Evolutionary conservation across 2,113 vertebrate species (phyloP).

Genomic region (Danionella cerebrum): DNA sequence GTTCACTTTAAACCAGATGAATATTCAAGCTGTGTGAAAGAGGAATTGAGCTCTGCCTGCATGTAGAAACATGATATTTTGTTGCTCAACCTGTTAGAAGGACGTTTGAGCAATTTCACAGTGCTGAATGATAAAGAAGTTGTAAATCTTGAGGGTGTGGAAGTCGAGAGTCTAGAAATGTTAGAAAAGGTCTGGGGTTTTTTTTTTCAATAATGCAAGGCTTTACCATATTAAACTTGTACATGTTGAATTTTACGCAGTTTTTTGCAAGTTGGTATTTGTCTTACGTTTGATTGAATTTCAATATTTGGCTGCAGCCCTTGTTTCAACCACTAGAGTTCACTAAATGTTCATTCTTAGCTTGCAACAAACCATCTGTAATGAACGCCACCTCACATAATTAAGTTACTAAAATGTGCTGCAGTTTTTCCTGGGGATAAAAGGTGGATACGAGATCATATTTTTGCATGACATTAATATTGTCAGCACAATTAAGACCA

Average conservation of each 20-base stretch:
- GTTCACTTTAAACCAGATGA: background rate
- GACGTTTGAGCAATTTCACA: background rate
- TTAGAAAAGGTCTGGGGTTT: too few relatives aligned
- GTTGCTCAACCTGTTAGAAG: background rate
- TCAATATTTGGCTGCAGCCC: background rate
- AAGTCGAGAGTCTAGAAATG: background rate
- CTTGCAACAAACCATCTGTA: background rate
- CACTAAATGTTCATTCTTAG: background rate
- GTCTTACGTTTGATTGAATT: too few relatives aligned
- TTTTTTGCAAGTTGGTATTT: too few relatives aligned
- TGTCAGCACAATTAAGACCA: background rate
- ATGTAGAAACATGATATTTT: constrained; percentile 2
- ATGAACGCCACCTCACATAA: background rate
- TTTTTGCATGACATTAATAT: background rate
- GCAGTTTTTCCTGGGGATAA: background rate
- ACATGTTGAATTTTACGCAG: too few relatives aligned
- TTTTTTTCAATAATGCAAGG: too few relatives aligned
- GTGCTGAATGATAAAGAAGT: too few relatives aligned
- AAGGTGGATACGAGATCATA: background rate
- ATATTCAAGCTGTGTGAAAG: background rate
- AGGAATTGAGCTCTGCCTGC: background rate
- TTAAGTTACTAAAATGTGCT: background rate
- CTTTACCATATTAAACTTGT: too few relatives aligned
- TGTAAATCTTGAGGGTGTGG: background rate
- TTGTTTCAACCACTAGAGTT: constrained; percentile 21